Percentiles rank a stretch among this genome's conserved stretches.
Conservation (phyloP, 2,888 invertebrate genomes). For the Himalopsyche anomala region DNA sequence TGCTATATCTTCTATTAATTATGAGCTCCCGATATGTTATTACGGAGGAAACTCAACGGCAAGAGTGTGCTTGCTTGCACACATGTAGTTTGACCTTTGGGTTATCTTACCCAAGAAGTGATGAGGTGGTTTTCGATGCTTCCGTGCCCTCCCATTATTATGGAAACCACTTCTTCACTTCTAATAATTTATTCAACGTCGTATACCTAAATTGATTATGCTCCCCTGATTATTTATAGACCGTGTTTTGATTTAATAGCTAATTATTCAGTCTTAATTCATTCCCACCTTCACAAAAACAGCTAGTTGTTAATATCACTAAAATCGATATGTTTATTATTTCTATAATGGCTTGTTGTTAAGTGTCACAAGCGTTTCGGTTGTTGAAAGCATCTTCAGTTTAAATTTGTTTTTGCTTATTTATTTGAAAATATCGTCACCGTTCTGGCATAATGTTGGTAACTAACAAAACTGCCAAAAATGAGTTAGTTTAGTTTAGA, state of each 20-base stretch:
- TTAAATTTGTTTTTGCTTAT: no score
- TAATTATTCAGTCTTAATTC: not conserved
- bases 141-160: slow-evolving; percentile 44
- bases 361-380: not conserved
- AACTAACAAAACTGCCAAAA: no score
- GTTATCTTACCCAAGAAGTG: slow-evolving; percentile 49
- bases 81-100: slow-evolving; percentile 53
- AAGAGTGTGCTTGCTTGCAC: slow-evolving; percentile 44
- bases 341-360: not conserved
- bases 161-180: slow-evolving; percentile 20
- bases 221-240: slow-evolving; percentile 1
- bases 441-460: no score
- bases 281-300: not conserved
- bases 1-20: slow-evolving; percentile 59
- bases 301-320: not conserved
- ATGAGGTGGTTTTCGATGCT: slow-evolving; percentile 44
- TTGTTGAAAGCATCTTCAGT: no score
- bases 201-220: slow-evolving; percentile 9
- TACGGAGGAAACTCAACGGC: slow-evolving; percentile 54
- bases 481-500: no score
- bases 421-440: no score
- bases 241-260: slow-evolving; percentile 6
- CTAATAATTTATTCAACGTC: slow-evolving; percentile 18
- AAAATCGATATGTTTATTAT: no score
- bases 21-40: slow-evolving; percentile 58